Evolutionary conservation across 2,888 invertebrate genomes (phyloP).

Genomic region (Dyspetes luteomarginatus): DNA sequence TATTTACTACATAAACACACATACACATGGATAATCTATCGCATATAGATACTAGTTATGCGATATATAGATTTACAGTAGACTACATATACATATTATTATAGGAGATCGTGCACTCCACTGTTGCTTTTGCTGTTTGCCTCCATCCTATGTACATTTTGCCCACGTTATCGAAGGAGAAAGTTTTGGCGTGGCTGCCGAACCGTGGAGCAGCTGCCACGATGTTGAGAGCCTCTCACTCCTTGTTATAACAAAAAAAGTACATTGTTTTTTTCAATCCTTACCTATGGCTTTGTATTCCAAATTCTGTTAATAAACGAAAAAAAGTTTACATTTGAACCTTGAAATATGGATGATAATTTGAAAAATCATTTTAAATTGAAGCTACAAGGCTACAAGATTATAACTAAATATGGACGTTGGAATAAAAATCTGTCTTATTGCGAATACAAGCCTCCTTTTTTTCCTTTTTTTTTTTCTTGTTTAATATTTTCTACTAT

Average conservation of each 20-base stretch:
- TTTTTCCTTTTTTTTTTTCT: no score
- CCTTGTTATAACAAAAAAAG: conserved; percentile 14
- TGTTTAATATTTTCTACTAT: no score
- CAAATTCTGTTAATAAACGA: no score
- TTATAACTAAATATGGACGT: no score
- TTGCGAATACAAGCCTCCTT: no score
- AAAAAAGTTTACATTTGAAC: no score
- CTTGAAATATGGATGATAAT: no score
- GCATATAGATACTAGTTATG: conserved; percentile 3
- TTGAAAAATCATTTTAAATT: no score
- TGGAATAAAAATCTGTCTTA: no score
- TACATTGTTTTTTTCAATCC: neutral
- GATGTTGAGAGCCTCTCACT: conserved; percentile 50
- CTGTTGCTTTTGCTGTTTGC: conserved; percentile 46
- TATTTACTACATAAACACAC: neutral
- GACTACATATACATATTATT: conserved; percentile 51
- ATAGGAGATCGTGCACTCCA: conserved; percentile 55
- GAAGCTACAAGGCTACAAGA: no score
- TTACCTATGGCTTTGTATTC: neutral
- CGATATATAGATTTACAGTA: conserved; percentile 39
- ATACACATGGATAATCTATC: conserved; percentile 3
- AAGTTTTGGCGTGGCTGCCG: conserved; percentile 65
- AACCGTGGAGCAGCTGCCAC: conserved; percentile 53
- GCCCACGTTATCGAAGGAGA: conserved; percentile 63
- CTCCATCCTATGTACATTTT: conserved; percentile 16